Percentiles rank a stretch among this genome's conserved stretches.
phyloP scores from a whole-genome alignment of 37 sponge, comb jelly and placozoan genomes.

The Haliclona indistincta region DNA sequence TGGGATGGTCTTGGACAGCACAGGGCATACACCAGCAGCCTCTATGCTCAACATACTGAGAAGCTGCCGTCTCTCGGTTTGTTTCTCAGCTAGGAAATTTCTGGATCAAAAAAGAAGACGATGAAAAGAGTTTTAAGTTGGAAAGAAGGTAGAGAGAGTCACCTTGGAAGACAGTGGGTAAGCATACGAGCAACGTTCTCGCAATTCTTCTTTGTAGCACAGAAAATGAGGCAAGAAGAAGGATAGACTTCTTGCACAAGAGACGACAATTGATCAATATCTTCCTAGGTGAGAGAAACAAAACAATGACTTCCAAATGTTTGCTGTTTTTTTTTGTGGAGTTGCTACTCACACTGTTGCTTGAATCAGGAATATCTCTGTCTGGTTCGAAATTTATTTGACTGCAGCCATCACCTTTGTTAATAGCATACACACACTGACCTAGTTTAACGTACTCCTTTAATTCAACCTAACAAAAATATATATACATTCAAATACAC shows the following conservation, averaged over 20 bases:
- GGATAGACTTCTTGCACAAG: conserved; percentile 82
- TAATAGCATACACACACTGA: conserved; percentile 29
- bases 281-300: conserved; percentile 15
- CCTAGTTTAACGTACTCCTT: conserved; percentile 63
- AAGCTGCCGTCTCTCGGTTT: not conserved
- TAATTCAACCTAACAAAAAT: conserved; percentile 54
- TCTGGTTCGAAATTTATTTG: not conserved
- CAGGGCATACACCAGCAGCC: conserved; percentile 82
- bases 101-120: not conserved
- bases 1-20: conserved; percentile 75
- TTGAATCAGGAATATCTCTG: conserved; percentile 7
- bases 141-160: not conserved
- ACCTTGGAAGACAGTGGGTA: conserved; percentile 55
- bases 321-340: not conserved
- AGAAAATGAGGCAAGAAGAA: conserved; percentile 90
- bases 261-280: conserved; percentile 64
- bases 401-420: not conserved
- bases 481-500: conserved; percentile 15
- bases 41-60: conserved; percentile 35
- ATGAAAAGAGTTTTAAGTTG: not conserved
- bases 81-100: not conserved
- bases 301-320: not conserved
- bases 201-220: conserved; percentile 91
- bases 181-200: conserved; percentile 86
- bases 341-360: not conserved